Base-by-base conservation (phyloP, 1,140 invertebrate genomes). In the Nymphalis io region DNA sequence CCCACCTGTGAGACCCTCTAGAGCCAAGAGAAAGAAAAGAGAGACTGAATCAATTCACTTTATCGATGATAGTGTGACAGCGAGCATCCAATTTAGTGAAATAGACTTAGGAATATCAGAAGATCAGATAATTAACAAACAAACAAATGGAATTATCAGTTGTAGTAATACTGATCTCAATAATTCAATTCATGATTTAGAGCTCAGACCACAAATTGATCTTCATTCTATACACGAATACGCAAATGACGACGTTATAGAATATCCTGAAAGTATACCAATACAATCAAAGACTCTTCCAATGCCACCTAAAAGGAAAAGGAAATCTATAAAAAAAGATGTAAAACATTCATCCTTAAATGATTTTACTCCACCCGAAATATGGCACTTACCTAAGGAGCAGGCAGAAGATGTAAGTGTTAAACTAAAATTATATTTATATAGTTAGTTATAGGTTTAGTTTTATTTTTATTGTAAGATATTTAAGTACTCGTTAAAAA, bases 1-100 rank as follows among this genome's bases (percentile, higher is more conserved):
- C 76, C 92, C 92, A 23, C 92, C 92, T 10, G 86, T 92, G 1
- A 76, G 92, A 62, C 91, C 92, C 27, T 92, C 89, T 5, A 82
- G 91, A 76, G 88, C 88, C 39, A 92, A 91, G 68, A 85, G 90
- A 80, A 88, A 87, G 86, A 93, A 91, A 77, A 90, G 88, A 64
- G 88, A 88, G 68, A 70, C 74, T n/a, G 86, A 89, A 72, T 72
- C 78, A 12, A 84, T 88, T 40, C 78, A 86, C 66, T 89, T 86
- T 64, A 90, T 91, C 21, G 89, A 91, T 63, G 86, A 89, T 16
- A 90, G 85, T 78, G 73, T 83, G 15, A 86, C 83, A 71, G 82
- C 81, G 27, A 90, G 86, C 62, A 82, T 89, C 74, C 88, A 90
- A 67, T 90, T 91, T 60, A 91, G 86, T 68, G 89, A 91, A 60